phyloP scores from a whole-genome alignment of 92 coral and sea anemone genomes.

The Muricea muricata region DNA sequence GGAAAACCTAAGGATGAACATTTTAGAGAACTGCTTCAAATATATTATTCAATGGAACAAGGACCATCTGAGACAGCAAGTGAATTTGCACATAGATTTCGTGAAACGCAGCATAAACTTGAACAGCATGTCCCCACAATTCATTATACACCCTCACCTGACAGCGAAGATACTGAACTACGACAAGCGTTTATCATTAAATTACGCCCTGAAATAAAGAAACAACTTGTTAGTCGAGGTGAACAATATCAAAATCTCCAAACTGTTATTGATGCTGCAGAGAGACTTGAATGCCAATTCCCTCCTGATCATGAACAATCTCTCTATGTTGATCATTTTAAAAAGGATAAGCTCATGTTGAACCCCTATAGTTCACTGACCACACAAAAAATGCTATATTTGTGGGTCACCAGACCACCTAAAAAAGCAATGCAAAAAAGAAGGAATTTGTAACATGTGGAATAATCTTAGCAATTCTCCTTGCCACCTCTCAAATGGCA shows the following conservation, averaged over 20 bases:
- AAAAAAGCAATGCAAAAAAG: no score
- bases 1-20: slow-evolving; percentile 18
- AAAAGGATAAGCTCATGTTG: not conserved
- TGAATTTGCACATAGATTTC: not conserved
- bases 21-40: not conserved
- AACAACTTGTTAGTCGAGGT: not conserved
- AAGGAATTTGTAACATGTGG: no score
- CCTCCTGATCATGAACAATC: not conserved
- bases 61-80: not conserved
- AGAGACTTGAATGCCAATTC: not conserved
- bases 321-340: not conserved
- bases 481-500: no score
- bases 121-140: not conserved
- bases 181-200: slow-evolving; percentile 1
- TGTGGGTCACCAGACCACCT: no score
- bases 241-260: not conserved
- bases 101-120: slow-evolving; percentile 20
- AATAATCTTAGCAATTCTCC: no score
- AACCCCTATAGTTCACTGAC: not conserved
- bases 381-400: no score
- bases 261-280: not conserved
- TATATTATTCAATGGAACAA: not conserved
- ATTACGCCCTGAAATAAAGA: not conserved
- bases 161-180: not conserved
- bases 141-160: not conserved